phyloP scores from a whole-genome alignment of 2,113 vertebrate genomes.

The Daubentonia madagascariensis region DNA sequence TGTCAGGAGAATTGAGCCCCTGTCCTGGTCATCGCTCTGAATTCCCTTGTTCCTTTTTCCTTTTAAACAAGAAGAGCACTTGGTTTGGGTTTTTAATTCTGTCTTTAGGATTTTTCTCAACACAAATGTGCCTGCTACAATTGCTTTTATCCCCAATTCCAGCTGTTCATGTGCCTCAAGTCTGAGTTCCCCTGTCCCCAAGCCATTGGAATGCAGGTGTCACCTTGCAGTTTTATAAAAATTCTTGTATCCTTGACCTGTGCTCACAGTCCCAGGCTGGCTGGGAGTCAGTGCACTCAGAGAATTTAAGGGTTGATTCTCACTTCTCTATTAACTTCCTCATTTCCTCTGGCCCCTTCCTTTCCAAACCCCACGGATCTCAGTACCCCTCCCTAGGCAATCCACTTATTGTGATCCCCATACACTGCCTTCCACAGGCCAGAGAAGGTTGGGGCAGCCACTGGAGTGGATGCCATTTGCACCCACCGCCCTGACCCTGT shows the following conservation, averaged over 20 bases:
- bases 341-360: not conserved
- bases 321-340: not conserved
- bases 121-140: not conserved
- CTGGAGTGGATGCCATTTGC: constrained; percentile 8
- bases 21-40: not conserved
- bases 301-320: not conserved
- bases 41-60: not conserved
- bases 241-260: not conserved
- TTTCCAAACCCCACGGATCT: not conserved
- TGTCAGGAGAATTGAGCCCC: not conserved
- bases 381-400: too few relatives aligned
- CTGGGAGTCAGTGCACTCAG: not conserved
- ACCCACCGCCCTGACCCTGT: not conserved
- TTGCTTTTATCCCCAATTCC: not conserved
- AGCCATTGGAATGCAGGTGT: not conserved
- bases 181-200: not conserved
- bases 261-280: not conserved
- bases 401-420: not conserved
- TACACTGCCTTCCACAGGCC: constrained; percentile 57
- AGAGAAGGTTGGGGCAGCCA: not conserved
- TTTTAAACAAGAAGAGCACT: not conserved
- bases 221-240: not conserved
- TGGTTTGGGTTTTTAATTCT: not conserved
- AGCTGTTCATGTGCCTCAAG: not conserved
- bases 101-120: not conserved